Evolutionary conservation across 2,797 vertebrate species (phyloP).

Genomic region (Chiroxiphia lanceolata): DNA sequence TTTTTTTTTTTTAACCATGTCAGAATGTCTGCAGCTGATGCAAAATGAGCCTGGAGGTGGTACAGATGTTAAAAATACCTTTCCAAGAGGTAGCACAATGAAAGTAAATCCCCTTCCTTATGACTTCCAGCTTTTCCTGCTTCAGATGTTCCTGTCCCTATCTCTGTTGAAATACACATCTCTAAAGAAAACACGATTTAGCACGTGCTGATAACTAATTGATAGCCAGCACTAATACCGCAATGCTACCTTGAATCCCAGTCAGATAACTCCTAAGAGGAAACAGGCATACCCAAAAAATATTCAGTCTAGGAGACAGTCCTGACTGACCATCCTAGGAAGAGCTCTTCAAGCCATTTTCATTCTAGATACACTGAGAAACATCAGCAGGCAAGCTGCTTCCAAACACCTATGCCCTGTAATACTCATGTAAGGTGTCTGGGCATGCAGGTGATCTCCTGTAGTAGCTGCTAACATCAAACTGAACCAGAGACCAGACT

Average conservation of each 20-base stretch:
- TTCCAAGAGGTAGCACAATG: not conserved
- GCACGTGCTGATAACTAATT: not conserved
- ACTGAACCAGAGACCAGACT: not conserved
- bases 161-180: not conserved
- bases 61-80: not conserved
- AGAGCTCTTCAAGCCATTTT: not conserved
- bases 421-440: not conserved
- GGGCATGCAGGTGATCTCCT: accelerated
- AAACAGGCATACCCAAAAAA: not conserved
- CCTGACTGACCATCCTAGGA: not conserved
- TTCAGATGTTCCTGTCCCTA: not conserved
- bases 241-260: not conserved
- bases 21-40: not conserved
- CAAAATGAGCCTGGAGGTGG: not conserved
- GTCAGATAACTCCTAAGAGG: not conserved
- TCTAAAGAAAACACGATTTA: not conserved
- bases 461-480: not conserved
- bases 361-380: not conserved
- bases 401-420: not conserved
- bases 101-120: not conserved
- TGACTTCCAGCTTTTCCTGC: not conserved
- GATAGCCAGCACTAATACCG: not conserved
- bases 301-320: not conserved
- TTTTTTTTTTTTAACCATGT: not conserved
- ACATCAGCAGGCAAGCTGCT: not conserved